Base-by-base conservation (phyloP, 2,113 vertebrate genomes). In the Cromileptes altivelis region DNA sequence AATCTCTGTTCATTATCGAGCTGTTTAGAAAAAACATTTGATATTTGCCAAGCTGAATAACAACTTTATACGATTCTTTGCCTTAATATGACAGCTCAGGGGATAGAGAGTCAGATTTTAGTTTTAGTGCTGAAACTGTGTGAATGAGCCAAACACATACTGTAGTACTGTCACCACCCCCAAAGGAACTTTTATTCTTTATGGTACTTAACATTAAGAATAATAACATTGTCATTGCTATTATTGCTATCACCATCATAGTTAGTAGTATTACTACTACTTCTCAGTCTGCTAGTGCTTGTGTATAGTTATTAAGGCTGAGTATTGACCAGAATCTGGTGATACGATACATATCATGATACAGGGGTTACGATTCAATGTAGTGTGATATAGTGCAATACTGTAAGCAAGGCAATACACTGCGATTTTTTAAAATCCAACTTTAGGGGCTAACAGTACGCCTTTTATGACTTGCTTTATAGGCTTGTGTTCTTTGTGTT, bases 1-100 rank as follows among this genome's bases (percentile, higher is more conserved):
- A 40, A 58, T 73, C 30, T 49, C 70, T 37, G 56, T 83, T 86
- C 58, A 81, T 85, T 83, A 77, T 85, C 1, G 0, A 80, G 83
- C 57, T 67, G 5, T 63, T 79, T 47, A 40, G 27, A 74, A 4
- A 27, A 72, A 71, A 55, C 27, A 55, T 75, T 50, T 68, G n/a
- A 10, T 40, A 33, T 82, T 45, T 50, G 23, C 19, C 45, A 10
- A 50, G 47, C 5, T 27, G 15, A 58, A 49, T 21, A 23, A 14
- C 8, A 21, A n/a, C 25, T 62, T 68, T 53, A 53, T 33, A 4
- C 37, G 47, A 61, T 64, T 49, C 0, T 62, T 8, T 23, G 47
- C 30, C 21, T 78, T 67, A 49, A 63, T 17, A 12, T 76, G 63
- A 76, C 70, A 82, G 70, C 45, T 77, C 25, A 30, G 42, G 6